Evolutionary conservation across 2,888 invertebrate species (phyloP), one percentile per base, ranked within the genome.

Genomic region (Lagria hirta): DNA sequence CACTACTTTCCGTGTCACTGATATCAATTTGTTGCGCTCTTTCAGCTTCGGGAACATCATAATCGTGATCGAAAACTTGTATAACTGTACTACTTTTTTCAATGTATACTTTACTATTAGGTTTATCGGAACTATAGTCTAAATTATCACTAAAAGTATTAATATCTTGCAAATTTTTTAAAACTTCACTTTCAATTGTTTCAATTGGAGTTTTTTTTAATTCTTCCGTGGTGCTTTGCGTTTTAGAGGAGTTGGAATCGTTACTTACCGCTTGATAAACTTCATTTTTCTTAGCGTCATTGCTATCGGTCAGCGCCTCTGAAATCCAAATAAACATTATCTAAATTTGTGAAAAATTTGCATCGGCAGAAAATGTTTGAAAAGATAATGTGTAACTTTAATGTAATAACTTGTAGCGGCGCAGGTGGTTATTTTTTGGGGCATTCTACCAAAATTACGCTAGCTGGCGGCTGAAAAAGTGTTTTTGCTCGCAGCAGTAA

Each of bases 21-120:
- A 21, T 29, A 23, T 56, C 56, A 21, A 56, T 55, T 14, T 55
- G 48, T 13, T 45, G 34, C 23, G 34, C 43, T 22, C 29, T 34
- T 23, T 51, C 50, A 14, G 49, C 23, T 17, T 32, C 42, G 16
- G 46, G 36, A 22, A 51, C 28, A 37, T 55, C 43, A 18, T 53
- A 53, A 33, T 54, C 51, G 22, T 54, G 54, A 43, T 68, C 65
- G 5, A 62, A 54, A 10, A 70, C 64, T 51, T 70, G 66, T 24
- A 69, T 70, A 1, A 70, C 70, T 1, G 70, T 70, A 48, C 68
- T 68, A 49, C 70, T 71, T 55, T 70, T 72, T 52, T 70, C 70
- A 11, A 70, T 64, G 20, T 68, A 65, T 30, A 64, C 53, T 59
- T 65, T 43, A n/a, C n/a, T n/a, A 11, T 6, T 66, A 13, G 45